Evolutionary conservation across 1,140 invertebrate species (phyloP), one percentile per base, ranked within the genome.

Genomic region (Plodia interpunctella): DNA sequence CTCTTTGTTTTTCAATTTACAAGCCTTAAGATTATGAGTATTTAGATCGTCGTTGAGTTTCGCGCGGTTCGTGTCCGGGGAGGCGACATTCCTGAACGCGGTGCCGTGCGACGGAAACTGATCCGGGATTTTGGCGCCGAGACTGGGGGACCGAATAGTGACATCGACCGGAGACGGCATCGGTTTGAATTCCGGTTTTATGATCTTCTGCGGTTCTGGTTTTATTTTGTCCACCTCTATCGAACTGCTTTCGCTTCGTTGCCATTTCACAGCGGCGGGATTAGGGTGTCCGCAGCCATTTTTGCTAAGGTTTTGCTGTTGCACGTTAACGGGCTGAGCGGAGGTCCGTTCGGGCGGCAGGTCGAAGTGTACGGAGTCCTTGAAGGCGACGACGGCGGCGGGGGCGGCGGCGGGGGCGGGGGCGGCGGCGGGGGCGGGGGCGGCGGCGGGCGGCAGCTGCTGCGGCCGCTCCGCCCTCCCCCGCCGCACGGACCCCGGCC

Each of bases 81-180:
- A 73, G 0, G 80, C 79, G 13, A 89, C 83, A 58, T 90, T 89
- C 0, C 86, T 78, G 58, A 89, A 89, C 1, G 86, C 86, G 13
- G 86, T 89, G 25, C 83, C 84, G 55, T 86, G 81, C 5, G 86
- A 88, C 3, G 86, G 84, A 49, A 88, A 88, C 55, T 81, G 86
- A 49, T 88, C 86, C 11, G 78, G 70, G 3, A 84, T 65, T 49
- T 88, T 88, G 1, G 76, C 67, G 11, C 83, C 83, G 9, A 88
- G 72, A 30, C 81, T 86, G 5, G 86, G 86, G 8, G 86, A 88
- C 2, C 86, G 72, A 25, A 88, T 88, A 0, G 84, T 86, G 5
- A 84, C 72, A 13, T 88, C 86, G 0, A 78, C 73, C 0, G 80
- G 78, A 8, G 81, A 81, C 0, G 76, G 68, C 67, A 86, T 80